Evolutionary conservation across 2,888 invertebrate species (phyloP), one percentile per base, ranked within the genome.

Genomic region (Papilio gigon): DNA sequence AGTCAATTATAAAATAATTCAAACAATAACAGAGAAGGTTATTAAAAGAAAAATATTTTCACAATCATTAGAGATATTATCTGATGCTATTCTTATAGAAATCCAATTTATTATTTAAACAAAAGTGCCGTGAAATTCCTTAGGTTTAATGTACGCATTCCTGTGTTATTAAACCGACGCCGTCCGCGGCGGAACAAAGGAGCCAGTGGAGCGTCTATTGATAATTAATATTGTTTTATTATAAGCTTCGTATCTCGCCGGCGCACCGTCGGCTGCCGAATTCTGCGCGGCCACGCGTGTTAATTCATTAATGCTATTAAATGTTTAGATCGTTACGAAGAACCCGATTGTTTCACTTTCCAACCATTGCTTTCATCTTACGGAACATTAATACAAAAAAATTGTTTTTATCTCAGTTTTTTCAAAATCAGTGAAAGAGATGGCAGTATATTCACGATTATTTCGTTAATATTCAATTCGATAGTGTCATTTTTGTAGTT

Each of bases 161-260:
- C 87, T 78, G 75, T 81, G 81, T 86, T 89, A 88, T 88, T 86
- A 86, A 88, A 87, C 76, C 73, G 27, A 58, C 70, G 69, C 70
- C 70, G 70, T 40, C 67, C 67, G 62, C 56, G 66, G 72, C 71
- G 75, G 76, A 78, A 82, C 82, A 82, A 82, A 82, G 80, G 79
- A 78, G 65, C 66, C 81, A 80, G 71, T 79, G 74, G 76, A 80
- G 81, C 82, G 80, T 77, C 80, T 75, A 81, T 81, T 82, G 82
- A 86, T 89, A 86, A 87, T 88, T 88, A 88, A 87, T 88, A 87
- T 86, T 88, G 87, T 87, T 87, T 87, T 86, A 86, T 87, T 86
- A 86, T 88, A 86, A 88, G 85, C 85, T 77, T 67, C 80, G 81
- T 89, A 88, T 88, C 88, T 85, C 78, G 72, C 73, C 74, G 72